Conservation (phyloP, 2,888 invertebrate genomes). For the Athripsodes cinereus region DNA sequence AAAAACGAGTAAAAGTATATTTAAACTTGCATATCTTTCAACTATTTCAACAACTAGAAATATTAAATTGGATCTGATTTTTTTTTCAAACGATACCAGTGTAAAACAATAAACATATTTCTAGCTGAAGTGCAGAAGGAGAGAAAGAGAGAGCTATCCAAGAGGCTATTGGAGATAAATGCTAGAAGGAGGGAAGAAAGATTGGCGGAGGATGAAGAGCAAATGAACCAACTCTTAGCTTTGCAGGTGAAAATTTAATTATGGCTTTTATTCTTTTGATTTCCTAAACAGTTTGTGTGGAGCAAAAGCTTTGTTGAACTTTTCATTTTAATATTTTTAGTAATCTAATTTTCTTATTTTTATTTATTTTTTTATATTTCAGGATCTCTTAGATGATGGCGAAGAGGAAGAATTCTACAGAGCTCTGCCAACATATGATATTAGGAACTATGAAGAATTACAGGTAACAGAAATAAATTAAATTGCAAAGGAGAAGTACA, state of each 20-base stretch:
- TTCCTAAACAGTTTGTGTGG: neutral
- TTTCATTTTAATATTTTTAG: slow-evolving; percentile 1
- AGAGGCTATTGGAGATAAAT: slow-evolving; percentile 81
- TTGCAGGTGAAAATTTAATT: too few relatives aligned
- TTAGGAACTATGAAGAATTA: slow-evolving; percentile 72
- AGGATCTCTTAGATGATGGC: slow-evolving; percentile 62
- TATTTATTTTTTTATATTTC: slow-evolving; percentile 17
- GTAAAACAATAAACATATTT: too few relatives aligned
- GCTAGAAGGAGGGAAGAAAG: slow-evolving; percentile 83
- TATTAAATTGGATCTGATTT: neutral
- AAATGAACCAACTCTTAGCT: slow-evolving; percentile 66
- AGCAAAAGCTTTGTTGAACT: too few relatives aligned
- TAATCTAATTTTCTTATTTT: neutral
- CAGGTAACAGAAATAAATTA: too few relatives aligned
- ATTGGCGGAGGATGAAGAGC: slow-evolving; percentile 83
- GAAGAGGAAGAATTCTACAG: slow-evolving; percentile 68
- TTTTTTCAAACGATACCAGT: too few relatives aligned
- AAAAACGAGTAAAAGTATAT: too few relatives aligned
- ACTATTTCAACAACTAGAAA: too few relatives aligned
- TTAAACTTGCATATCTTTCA: too few relatives aligned
- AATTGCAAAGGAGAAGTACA: too few relatives aligned
- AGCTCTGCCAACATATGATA: slow-evolving; percentile 68
- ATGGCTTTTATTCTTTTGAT: too few relatives aligned
- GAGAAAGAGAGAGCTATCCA: slow-evolving; percentile 77
- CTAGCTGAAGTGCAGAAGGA: slow-evolving; percentile 78